Evolutionary conservation across 1,140 invertebrate genomes (phyloP), one percentile per base, ranked within the genome.

Genomic region (Archivesica marissinica): DNA sequence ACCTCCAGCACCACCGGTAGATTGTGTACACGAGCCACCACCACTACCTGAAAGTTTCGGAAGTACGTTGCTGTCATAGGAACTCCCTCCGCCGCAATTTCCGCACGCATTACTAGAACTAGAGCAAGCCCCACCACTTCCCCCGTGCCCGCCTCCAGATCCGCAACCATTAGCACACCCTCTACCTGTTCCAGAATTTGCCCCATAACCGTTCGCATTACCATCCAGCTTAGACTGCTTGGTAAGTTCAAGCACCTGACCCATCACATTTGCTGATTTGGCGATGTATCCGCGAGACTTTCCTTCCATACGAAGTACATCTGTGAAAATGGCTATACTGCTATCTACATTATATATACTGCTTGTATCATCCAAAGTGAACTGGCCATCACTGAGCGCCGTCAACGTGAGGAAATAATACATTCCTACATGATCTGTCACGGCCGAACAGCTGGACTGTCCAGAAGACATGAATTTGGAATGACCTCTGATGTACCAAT

Each of bases 31-130:
- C 7, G 35, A 66, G 9, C 88, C 90, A 25, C 91, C 90, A 47
- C 91, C 91, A 87, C 89, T 90, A 61, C 91, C 91, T 35, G 86
- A 64, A 6, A 64, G 41, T 13, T 64, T 41, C 30, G 90, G 90
- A 23, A 87, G 35, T 11, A 50, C 33, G 23, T 33, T 56, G 50
- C 54, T 72, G 68, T 72, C 66, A 82, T 82, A 82, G 25, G 68
- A 35, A 50, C 33, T n/a, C 30, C 79, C 78, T 25, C 84, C 74
- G 4, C 68, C n/a, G 35, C 80, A 68, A 11, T 11, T 47, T 13
- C 61, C 23, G 44, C 83, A 76, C 15, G 30, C 28, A 7, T 30
- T 20, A 35, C 59, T 35, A 13, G 33, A 6, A 44, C 61, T 59
- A n/a, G 38, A 17, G 13, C 81, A 88, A 28, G 30, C 70, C 1